Conservation (phyloP, 2,113 vertebrate species). For the Albula goreensis region DNA sequence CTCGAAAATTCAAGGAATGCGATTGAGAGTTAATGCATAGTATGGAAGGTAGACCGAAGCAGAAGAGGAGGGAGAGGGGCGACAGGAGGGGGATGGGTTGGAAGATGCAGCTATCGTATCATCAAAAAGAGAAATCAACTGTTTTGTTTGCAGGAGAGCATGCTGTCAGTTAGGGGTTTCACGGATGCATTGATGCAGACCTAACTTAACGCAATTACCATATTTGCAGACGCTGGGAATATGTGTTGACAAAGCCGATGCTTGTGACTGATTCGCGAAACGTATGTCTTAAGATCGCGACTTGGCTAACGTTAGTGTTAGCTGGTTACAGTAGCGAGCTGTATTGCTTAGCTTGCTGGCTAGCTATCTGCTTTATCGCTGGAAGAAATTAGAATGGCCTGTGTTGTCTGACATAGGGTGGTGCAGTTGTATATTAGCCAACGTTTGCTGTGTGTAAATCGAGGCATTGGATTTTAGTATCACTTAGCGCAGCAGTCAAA, state of each 20-base stretch:
- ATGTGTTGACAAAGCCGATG: conserved; percentile 40
- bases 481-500: no score
- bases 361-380: background rate
- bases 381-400: conserved; percentile 10
- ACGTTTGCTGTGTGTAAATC: background rate
- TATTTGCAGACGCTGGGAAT: conserved; percentile 30
- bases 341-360: background rate
- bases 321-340: background rate
- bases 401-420: conserved; percentile 1
- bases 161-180: conserved; percentile 24
- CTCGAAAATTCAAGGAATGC: conserved; percentile 69
- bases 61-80: conserved; percentile 33
- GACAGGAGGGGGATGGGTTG: conserved; percentile 52
- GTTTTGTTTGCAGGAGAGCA: conserved; percentile 24
- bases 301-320: background rate
- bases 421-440: conserved; percentile 13
- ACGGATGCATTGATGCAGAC: conserved; percentile 31
- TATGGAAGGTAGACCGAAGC: conserved; percentile 54
- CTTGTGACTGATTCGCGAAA: background rate
- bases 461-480: background rate
- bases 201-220: conserved; percentile 7
- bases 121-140: conserved; percentile 42
- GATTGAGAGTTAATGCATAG: conserved; percentile 63
- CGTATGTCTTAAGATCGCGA: background rate
- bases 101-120: conserved; percentile 38